Evolutionary conservation across 2,888 invertebrate species (phyloP).

Genomic region (Hypercompe scribonia): DNA sequence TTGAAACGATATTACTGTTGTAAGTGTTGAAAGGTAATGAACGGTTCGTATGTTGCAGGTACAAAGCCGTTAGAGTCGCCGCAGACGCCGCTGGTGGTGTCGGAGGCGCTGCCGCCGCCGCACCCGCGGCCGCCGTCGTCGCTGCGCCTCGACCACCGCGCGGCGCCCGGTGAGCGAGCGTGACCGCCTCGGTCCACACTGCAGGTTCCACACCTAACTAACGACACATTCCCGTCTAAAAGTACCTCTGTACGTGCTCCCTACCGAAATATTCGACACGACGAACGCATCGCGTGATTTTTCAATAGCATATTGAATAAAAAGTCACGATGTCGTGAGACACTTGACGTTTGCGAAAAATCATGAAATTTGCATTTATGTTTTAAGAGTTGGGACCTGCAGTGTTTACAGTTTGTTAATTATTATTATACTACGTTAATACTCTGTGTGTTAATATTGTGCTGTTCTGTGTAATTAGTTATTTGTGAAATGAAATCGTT

Average conservation of each 20-base stretch:
- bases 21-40: background rate
- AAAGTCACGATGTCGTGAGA: conserved; percentile 32
- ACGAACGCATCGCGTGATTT: conserved; percentile 54
- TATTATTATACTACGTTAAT: conserved; percentile 69
- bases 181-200: conserved; percentile 76
- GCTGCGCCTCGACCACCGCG: conserved; percentile 85
- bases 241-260: conserved; percentile 43
- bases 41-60: conserved; percentile 61
- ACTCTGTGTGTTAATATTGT: conserved; percentile 80
- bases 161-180: conserved; percentile 86
- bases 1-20: background rate
- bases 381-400: conserved; percentile 73
- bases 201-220: conserved; percentile 72
- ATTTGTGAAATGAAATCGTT: conserved; percentile 67
- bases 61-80: conserved; percentile 95
- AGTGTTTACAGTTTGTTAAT: conserved; percentile 68
- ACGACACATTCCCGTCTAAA: conserved; percentile 71
- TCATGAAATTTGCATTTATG: conserved; percentile 73
- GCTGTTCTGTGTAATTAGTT: conserved; percentile 80
- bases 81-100: conserved; percentile 91
- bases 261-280: conserved; percentile 46
- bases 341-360: conserved; percentile 48
- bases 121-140: conserved; percentile 83
- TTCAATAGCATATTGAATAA: conserved; percentile 22
- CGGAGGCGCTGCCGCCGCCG: conserved; percentile 78